phyloP scores from a whole-genome alignment of 2,113 vertebrate genomes.

The Benitochromis conjunctus region DNA sequence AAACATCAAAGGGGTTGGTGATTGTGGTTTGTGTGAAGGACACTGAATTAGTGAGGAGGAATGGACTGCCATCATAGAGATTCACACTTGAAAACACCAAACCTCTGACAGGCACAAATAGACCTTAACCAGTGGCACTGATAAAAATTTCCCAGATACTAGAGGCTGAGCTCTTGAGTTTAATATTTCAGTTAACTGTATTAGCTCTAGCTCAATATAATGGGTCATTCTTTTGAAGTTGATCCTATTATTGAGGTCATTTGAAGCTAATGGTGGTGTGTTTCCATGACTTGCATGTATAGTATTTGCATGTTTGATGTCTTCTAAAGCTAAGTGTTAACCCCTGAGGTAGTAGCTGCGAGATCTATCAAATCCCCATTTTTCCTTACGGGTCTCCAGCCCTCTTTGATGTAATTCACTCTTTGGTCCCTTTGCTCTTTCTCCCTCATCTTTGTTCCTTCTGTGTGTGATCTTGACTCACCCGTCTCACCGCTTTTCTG shows the following conservation, averaged over 20 bases:
- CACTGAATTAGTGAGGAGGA: neutral
- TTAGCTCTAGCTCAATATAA: neutral
- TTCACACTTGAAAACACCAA: neutral
- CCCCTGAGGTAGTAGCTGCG: neutral
- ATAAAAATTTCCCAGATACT: neutral
- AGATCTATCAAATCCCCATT: neutral
- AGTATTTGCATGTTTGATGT: slow-evolving; percentile 21
- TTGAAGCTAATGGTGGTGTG: neutral
- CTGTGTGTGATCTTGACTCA: neutral
- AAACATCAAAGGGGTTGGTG: slow-evolving; percentile 21
- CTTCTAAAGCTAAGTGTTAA: neutral
- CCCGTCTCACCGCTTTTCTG: neutral
- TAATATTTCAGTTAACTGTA: neutral
- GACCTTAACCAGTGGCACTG: neutral
- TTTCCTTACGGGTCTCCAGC: neutral
- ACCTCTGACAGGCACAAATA: neutral
- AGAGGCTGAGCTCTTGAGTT: neutral
- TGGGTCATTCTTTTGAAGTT: neutral
- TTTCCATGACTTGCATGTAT: neutral
- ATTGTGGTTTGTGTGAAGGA: slow-evolving; percentile 17
- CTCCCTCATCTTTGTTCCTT: neutral
- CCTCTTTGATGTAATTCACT: slow-evolving; percentile 9
- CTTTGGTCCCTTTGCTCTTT: neutral
- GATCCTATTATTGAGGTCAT: neutral
- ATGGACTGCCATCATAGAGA: neutral